Base-by-base conservation (phyloP, 2,888 invertebrate species). In the Nipponacmea schrenckii region DNA sequence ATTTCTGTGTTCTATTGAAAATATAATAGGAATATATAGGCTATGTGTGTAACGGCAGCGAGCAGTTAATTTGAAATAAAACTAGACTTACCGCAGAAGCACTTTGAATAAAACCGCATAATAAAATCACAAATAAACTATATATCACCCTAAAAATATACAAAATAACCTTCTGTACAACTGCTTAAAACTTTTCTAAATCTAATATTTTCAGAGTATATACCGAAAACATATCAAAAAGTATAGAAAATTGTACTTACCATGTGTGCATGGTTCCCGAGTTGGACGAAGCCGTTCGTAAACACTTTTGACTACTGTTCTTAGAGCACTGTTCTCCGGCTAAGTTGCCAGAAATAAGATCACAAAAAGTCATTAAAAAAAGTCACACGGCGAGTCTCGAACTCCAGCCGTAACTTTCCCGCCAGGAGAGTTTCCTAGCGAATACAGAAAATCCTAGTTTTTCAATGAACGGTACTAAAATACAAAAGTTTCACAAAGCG, bases 31-130 rank as follows among this genome's bases (percentile, higher is more conserved):
- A 39, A 39, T n/a, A n/a, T n/a, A n/a, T n/a, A n/a, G n/a, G n/a
- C 8, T 5, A 10, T 1, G 39, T 39, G 31, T 31, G 5, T 39
- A 8, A 39, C 4, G 39, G 8, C 10, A 5, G 39, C 39, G 10
- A 8, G 8, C 3, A 39, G 10, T 8, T 39, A 10, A 39, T 39
- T 39, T 39, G 7, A 39, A 1, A 39, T 39, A 8, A 39, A 39
- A 39, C 8, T 39, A 8, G 20, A 77, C 77, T 77, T 71, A 77
- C 77, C 67, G 76, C 73, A 66, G 71, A 74, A 12, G 69, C 71
- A 26, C 69, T 68, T 62, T 64, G 69, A 66, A 66, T 24, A 68
- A 74, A 74, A 65, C 65, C 66, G 31, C 67, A 50, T 64, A 73
- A 15, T 56, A 71, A 68, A n/a, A 73, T 45, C 44, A 73, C 63